Percentiles rank a stretch among this genome's conserved stretches.
These are phyloP conservation scores for Leucophenga maculata DNA, from an alignment of 2,888 invertebrate genomes.

Conservation along the genomic window DNA sequence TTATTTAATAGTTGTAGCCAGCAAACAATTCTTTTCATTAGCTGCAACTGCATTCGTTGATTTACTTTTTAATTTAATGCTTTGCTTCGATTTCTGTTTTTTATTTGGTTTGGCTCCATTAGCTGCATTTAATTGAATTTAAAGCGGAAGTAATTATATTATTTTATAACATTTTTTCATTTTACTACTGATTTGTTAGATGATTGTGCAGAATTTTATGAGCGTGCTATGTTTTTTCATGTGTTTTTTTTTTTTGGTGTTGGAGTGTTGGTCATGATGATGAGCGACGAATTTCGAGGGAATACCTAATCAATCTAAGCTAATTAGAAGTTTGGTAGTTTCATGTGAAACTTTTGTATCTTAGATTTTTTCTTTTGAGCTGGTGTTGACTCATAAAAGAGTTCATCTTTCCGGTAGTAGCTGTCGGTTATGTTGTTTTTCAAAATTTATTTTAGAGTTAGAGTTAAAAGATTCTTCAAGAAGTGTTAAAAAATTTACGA, in stretches of 20 bases:
- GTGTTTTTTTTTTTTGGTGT: too few species aligned
- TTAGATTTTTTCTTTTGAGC: not conserved
- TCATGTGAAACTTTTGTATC: too few species aligned
- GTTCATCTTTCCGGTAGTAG: too few species aligned
- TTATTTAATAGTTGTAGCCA: slow-evolving; percentile 16
- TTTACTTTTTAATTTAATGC: not conserved
- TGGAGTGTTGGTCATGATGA: not conserved
- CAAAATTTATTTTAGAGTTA: too few species aligned
- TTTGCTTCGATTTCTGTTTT: not conserved
- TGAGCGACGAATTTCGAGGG: not conserved
- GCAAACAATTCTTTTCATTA: not conserved
- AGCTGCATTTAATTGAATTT: slow-evolving; percentile 55
- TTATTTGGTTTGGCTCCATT: not conserved
- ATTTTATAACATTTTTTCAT: too few species aligned
- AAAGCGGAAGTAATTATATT: slow-evolving; percentile 62
- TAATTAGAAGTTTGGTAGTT: not conserved
- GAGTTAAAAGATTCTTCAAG: too few species aligned
- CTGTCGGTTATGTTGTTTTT: too few species aligned
- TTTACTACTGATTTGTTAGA: slow-evolving; percentile 56
- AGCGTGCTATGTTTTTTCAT: slow-evolving; percentile 17
- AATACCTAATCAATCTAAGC: not conserved
- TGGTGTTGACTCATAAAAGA: too few species aligned
- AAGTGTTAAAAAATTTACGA: too few species aligned
- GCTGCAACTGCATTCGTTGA: not conserved
- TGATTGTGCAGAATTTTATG: slow-evolving; percentile 51